These are phyloP conservation scores for Tricholauxania praeusta DNA, from an alignment of 2,888 invertebrate genomes.

Conservation along the genomic window DNA sequence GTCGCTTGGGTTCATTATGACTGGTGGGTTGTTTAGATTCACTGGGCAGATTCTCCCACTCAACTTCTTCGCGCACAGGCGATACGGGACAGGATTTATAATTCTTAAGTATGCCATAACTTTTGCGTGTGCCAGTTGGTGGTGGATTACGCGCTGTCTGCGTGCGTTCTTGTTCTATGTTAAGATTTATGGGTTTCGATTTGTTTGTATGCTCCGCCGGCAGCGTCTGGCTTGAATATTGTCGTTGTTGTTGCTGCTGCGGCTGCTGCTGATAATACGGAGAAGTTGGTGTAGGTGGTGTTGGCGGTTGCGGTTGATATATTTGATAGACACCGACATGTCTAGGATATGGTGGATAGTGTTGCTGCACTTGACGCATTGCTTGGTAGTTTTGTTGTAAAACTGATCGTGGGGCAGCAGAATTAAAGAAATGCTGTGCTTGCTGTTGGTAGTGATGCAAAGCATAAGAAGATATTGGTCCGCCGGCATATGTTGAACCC, in stretches of 20 bases:
- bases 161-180: conserved; percentile 23
- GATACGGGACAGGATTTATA: conserved; percentile 86
- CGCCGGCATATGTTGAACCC: neutral
- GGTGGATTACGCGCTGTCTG: neutral
- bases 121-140: conserved; percentile 62
- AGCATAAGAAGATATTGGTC: conserved; percentile 44
- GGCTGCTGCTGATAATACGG: conserved; percentile 10
- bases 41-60: conserved; percentile 71
- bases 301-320: conserved; percentile 56
- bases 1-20: conserved; percentile 63
- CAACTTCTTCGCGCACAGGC: conserved; percentile 83
- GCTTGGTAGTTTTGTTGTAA: conserved; percentile 67
- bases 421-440: conserved; percentile 64
- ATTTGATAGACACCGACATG: conserved; percentile 66
- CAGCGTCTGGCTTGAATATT: conserved; percentile 43
- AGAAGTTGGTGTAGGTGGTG: neutral
- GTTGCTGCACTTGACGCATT: conserved; percentile 67
- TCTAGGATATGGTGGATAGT: conserved; percentile 68
- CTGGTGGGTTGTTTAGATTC: conserved; percentile 54
- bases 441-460: conserved; percentile 42
- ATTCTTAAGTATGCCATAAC: conserved; percentile 73
- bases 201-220: conserved; percentile 33
- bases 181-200: conserved; percentile 5
- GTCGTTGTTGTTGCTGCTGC: conserved; percentile 32
- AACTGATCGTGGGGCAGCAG: conserved; percentile 67